These are phyloP conservation scores for Vannuccia rotundouncinata DNA, from an alignment of 2,888 invertebrate genomes.

Conservation along the genomic window DNA sequence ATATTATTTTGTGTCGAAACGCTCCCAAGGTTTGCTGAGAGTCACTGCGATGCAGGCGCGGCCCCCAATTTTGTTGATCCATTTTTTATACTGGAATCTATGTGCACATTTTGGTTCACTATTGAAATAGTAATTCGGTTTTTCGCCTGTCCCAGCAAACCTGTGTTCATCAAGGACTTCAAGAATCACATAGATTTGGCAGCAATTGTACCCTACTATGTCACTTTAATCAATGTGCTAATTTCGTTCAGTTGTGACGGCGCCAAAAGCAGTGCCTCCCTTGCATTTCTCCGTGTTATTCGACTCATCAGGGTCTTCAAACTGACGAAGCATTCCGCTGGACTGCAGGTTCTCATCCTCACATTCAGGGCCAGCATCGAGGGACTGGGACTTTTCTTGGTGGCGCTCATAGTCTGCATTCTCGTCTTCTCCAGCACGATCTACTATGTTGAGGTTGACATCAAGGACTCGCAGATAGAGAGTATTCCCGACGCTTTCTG, in stretches of 20 bases:
- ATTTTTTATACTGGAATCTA: constrained; percentile 50
- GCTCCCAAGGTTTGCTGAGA: constrained; percentile 27
- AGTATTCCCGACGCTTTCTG: constrained; percentile 39
- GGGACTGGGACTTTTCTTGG: constrained; percentile 47
- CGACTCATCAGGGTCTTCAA: constrained; percentile 48
- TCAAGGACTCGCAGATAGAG: constrained; percentile 39
- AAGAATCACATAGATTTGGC: constrained; percentile 51
- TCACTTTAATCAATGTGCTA: constrained; percentile 45
- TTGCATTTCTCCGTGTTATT: constrained; percentile 51
- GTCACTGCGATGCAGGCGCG: not conserved
- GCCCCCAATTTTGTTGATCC: not conserved
- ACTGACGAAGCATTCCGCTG: constrained; percentile 49
- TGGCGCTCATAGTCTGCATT: constrained; percentile 47
- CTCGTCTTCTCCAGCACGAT: constrained; percentile 47
- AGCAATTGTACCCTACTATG: constrained; percentile 54
- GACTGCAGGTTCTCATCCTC: constrained; percentile 52
- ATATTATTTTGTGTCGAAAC: constrained; percentile 36
- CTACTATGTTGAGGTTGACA: constrained; percentile 50
- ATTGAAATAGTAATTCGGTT: constrained; percentile 50
- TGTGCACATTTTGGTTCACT: constrained; percentile 51
- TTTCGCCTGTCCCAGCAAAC: constrained; percentile 48
- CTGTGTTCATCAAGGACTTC: constrained; percentile 45
- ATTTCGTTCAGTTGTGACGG: constrained; percentile 34
- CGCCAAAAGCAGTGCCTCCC: constrained; percentile 45
- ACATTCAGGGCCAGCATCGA: constrained; percentile 51